Percentiles rank a stretch among this genome's conserved stretches.
These are phyloP conservation scores for Belonocnema kinseyi DNA, from an alignment of 1,140 invertebrate genomes.

Conservation along the genomic window DNA sequence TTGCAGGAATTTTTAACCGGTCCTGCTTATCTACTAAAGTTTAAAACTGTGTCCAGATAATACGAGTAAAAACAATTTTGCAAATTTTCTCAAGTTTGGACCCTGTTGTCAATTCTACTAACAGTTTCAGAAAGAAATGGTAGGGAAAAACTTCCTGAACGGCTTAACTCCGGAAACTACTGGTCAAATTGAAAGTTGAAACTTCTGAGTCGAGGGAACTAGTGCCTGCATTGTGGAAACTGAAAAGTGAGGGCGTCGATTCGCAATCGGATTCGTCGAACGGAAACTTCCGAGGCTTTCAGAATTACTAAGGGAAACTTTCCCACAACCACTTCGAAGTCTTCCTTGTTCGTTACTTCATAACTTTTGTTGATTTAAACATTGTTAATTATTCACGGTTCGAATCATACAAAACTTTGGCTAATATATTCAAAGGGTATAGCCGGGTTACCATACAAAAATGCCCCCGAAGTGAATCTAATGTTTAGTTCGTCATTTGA, in stretches of 20 bases:
- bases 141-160: neutral
- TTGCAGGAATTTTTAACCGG: too few species aligned
- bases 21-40: too few species aligned
- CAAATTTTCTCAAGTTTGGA: neutral
- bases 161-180: slow-evolving; percentile 18
- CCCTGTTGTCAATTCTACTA: neutral
- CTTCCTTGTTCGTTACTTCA: slow-evolving; percentile 24
- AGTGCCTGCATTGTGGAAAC: neutral
- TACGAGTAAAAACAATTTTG: too few species aligned
- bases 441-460: too few species aligned
- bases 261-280: slow-evolving; percentile 10
- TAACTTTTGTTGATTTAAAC: slow-evolving; percentile 2
- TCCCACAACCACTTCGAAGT: neutral
- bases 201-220: slow-evolving; percentile 8
- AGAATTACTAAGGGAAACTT: neutral
- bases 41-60: too few species aligned
- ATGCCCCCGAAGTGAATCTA: too few species aligned
- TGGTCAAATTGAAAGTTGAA: slow-evolving; percentile 25
- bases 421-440: too few species aligned
- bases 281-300: slow-evolving; percentile 14
- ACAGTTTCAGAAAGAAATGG: slow-evolving; percentile 7
- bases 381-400: neutral
- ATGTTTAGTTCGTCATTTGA: too few species aligned
- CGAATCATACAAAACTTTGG: neutral
- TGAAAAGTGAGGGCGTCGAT: slow-evolving; percentile 4